A percentile compares a stretch with the other conserved stretches of the same genome.
These are phyloP conservation scores for Heliconius aoede DNA, from an alignment of 2,888 invertebrate genomes.

Conservation along the genomic window DNA sequence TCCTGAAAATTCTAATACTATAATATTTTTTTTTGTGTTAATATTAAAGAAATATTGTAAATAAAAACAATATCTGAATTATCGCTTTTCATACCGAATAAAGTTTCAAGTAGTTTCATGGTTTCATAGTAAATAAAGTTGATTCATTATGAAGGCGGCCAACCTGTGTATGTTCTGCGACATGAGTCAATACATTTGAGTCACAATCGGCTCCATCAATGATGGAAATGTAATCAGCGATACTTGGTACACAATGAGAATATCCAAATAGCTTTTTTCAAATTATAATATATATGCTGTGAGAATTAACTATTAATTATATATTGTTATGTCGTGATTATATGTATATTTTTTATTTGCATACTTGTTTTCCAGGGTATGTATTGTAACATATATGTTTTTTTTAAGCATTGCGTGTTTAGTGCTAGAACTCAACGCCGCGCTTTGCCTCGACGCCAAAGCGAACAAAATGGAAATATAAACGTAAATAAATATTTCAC, in stretches of 20 bases:
- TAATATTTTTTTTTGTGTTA: neutral
- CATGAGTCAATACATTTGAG: conserved; percentile 63
- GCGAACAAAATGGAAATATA: too few species aligned
- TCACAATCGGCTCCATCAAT: conserved; percentile 68
- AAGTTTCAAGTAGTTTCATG: conserved; percentile 22
- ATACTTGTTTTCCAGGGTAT: neutral
- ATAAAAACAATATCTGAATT: too few species aligned
- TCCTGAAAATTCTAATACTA: neutral
- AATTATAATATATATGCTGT: neutral
- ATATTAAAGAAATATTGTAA: too few species aligned
- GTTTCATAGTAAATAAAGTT: conserved; percentile 36
- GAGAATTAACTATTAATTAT: neutral
- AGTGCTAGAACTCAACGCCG: too few species aligned
- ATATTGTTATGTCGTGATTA: neutral
- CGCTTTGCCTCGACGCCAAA: too few species aligned
- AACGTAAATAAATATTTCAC: too few species aligned
- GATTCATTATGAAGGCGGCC: conserved; percentile 49
- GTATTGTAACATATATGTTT: too few species aligned
- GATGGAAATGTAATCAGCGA: conserved; percentile 41
- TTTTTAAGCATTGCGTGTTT: too few species aligned
- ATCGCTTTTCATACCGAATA: too few species aligned
- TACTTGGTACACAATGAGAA: conserved; percentile 27
- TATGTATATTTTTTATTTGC: neutral
- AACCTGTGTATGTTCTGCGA: conserved; percentile 46
- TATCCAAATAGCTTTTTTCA: conserved; percentile 5